Evolutionary conservation across 2,113 vertebrate species (phyloP).

Genomic region (Furnarius figulus): DNA sequence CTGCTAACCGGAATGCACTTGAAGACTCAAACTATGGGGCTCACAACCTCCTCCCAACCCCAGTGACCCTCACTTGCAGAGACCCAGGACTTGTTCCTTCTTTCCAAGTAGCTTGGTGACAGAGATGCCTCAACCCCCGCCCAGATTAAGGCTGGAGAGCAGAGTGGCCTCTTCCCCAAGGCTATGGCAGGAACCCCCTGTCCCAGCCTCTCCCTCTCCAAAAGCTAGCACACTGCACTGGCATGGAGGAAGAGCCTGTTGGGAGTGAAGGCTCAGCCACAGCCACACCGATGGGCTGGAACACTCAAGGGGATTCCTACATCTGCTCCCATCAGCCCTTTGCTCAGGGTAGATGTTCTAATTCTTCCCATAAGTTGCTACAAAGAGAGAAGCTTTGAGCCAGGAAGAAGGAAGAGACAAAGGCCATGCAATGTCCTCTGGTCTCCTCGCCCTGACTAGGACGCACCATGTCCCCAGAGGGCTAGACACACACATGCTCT

Average conservation of each 20-base stretch:
- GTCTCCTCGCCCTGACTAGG: not conserved
- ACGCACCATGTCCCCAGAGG: fast-evolving
- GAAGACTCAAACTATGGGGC: not conserved
- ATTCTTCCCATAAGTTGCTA: fast-evolving
- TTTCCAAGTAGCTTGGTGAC: not conserved
- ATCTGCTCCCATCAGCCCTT: not conserved
- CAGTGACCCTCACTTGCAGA: too few relatives aligned
- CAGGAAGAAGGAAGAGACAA: not conserved
- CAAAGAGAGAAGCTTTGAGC: not conserved
- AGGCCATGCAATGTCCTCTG: not conserved
- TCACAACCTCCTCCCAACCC: not conserved
- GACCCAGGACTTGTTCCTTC: not conserved
- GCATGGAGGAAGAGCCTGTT: fast-evolving
- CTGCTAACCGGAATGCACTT: fast-evolving
- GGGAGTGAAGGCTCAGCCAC: not conserved
- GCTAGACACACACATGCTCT: not conserved
- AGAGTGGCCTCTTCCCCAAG: not conserved
- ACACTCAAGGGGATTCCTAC: not conserved
- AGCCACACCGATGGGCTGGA: fast-evolving
- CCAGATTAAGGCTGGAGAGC: not conserved
- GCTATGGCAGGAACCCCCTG: not conserved
- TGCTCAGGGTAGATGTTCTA: not conserved
- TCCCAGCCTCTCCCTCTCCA: not conserved
- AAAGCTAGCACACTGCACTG: not conserved
- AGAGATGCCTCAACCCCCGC: not conserved